phyloP scores from a whole-genome alignment of 2,888 invertebrate genomes.

The Gnatocerus cornutus region DNA sequence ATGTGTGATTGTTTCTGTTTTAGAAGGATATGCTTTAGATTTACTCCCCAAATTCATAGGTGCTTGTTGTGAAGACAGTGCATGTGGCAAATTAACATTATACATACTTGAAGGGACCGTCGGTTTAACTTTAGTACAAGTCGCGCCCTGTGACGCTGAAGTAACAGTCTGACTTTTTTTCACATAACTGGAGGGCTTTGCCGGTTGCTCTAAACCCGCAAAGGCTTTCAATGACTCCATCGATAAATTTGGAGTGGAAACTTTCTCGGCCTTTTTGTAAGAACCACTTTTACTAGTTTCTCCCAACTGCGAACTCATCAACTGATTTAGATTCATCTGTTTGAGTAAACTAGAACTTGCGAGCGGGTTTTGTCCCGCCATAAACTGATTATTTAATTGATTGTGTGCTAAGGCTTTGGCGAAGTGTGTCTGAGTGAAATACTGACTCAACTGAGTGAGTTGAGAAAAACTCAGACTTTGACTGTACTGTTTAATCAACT shows the following conservation, averaged over 20 bases:
- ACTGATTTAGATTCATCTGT: constrained; percentile 49
- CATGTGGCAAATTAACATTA: constrained; percentile 20
- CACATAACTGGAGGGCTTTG: constrained; percentile 38
- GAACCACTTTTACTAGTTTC: constrained; percentile 38
- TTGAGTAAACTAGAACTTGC: constrained; percentile 51
- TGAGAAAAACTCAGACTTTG: constrained; percentile 63
- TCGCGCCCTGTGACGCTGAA: constrained; percentile 44
- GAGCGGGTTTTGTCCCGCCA: constrained; percentile 47
- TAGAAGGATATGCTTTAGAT: constrained; percentile 18
- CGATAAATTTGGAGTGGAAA: constrained; percentile 50
- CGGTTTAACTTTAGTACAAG: constrained; percentile 34
- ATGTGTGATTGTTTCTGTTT: constrained; percentile 26
- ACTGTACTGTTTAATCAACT: constrained; percentile 69
- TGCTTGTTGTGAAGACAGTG: constrained; percentile 10
- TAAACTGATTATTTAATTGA: constrained; percentile 44
- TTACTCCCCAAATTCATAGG: constrained; percentile 27
- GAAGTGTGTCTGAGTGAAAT: constrained; percentile 57
- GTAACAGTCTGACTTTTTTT: constrained; percentile 53
- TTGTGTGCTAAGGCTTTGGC: constrained; percentile 40
- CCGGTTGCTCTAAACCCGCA: constrained; percentile 51
- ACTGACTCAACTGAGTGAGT: constrained; percentile 61
- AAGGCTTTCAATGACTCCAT: constrained; percentile 56
- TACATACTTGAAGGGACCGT: constrained; percentile 26
- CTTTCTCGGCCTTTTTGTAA: constrained; percentile 51
- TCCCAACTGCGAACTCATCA: constrained; percentile 20